Evolutionary conservation across 2,113 vertebrate genomes (phyloP).

Genomic region (Microcebus tavaratra): DNA sequence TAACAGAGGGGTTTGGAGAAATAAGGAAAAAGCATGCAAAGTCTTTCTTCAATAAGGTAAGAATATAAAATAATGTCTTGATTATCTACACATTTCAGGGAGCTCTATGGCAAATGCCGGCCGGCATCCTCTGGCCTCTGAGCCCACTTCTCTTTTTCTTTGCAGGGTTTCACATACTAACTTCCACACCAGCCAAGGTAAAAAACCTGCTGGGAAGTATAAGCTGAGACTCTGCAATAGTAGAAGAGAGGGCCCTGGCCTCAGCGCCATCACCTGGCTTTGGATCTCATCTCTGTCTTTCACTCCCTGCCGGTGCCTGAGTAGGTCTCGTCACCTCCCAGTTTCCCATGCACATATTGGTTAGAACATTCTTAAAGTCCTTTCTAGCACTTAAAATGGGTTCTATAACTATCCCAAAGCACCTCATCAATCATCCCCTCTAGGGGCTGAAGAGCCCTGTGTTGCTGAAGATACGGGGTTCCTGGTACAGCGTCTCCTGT

Average conservation of each 20-base stretch:
- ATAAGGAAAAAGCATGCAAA: not conserved
- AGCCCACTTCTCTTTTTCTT: not conserved
- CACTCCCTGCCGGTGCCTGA: fast-evolving
- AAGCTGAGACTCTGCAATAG: not conserved
- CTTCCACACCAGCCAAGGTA: not conserved
- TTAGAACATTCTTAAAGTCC: not conserved
- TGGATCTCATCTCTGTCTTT: not conserved
- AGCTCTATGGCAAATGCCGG: not conserved
- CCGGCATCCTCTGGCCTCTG: not conserved
- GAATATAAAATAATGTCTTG: not conserved
- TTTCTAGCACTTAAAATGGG: not conserved
- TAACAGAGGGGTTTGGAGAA: not conserved
- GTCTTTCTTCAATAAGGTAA: not conserved
- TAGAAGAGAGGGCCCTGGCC: not conserved
- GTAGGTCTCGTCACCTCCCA: not conserved
- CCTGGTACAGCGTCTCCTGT: not conserved
- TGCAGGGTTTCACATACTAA: not conserved
- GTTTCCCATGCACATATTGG: not conserved
- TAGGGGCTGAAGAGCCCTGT: not conserved
- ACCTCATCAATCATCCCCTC: not conserved
- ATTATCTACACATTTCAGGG: not conserved
- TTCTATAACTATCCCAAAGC: not conserved
- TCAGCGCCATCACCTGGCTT: not conserved
- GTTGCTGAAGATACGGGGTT: not conserved
- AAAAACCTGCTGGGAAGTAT: not conserved